phyloP scores from a whole-genome alignment of 2,888 invertebrate genomes.

The Abrostola tripartita region DNA sequence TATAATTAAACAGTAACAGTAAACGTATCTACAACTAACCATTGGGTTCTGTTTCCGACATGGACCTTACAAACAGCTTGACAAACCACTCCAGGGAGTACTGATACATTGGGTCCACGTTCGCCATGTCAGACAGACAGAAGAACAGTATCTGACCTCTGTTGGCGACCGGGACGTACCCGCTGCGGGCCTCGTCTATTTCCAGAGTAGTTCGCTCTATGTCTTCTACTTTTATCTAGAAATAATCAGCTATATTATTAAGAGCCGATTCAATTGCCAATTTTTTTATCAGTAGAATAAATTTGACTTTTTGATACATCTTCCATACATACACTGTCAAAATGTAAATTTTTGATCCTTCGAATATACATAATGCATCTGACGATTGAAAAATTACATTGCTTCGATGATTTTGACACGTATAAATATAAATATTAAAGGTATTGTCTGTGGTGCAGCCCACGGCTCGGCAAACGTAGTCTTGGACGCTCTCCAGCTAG shows the following conservation, averaged over 20 bases:
- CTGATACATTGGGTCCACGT: slow-evolving; percentile 98
- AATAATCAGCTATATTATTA: neutral
- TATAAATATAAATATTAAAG: too few species aligned
- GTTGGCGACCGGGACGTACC: slow-evolving; percentile 95
- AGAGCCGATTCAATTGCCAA: too few species aligned
- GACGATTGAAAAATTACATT: too few species aligned
- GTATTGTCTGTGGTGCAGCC: too few species aligned
- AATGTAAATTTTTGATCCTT: too few species aligned
- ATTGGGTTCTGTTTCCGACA: slow-evolving; percentile 91
- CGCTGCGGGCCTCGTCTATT: slow-evolving; percentile 93
- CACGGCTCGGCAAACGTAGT: too few species aligned
- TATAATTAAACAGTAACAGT: too few species aligned
- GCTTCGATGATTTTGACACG: too few species aligned
- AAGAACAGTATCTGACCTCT: slow-evolving; percentile 96
- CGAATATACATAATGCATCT: too few species aligned
- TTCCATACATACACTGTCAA: too few species aligned
- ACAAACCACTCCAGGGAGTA: slow-evolving; percentile 98
- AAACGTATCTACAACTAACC: slow-evolving; percentile 79
- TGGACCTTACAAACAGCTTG: slow-evolving; percentile 92
- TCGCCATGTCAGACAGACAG: slow-evolving; percentile 94
- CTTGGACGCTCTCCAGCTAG: too few species aligned
- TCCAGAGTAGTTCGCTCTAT: slow-evolving; percentile 94
- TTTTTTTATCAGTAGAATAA: neutral
- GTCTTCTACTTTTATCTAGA: slow-evolving; percentile 92
- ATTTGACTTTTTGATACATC: too few species aligned